Evolutionary conservation across 2,888 invertebrate species (phyloP), one percentile per base, ranked within the genome.

Genomic region (Tridacna crocea): DNA sequence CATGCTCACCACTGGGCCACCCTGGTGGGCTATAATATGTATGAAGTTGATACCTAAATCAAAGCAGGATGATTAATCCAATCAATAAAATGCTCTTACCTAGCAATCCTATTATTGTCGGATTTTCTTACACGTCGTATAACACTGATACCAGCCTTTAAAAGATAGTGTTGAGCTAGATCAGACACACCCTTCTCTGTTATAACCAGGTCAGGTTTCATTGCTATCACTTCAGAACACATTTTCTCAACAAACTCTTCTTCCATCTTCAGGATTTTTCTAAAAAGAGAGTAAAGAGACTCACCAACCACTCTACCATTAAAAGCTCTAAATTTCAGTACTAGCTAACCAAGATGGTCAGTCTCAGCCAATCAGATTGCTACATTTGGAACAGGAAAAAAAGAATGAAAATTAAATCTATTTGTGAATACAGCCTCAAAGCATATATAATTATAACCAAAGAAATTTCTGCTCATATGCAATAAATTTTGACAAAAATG

Each of bases 121-220:
- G 98, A 97, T 95, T 99, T 99, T 88, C 99, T 96, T 11, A 99
- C 95, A 88, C 98, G 96, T 51, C 96, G 93, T 68, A 96, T 93
- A 60, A 95, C 96, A 47, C 96, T 95, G 83, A 96, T 96, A 70
- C 95, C 95, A 68, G 96, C 96, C 92, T 95, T 95, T 78, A 95
- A 93, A 26, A 95, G 92, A 91, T 94, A 95, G 88, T 95, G 95
- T 85, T 95, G 95, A 47, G 95, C 95, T 61, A 95, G 91, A 86
- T 95, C 95, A 0, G 99, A 99, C 24, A 99, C 96, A 22, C 99
- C 99, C 95, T 99, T 99, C 95, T 99, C 99, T 0, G 99, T 99
- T 94, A 99, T 98, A 17, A 99, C 96, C 0, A 99, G 94, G 94
- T 99, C 99, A 0, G 99, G 99, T 93, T 99, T 99, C 0, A 99